Evolutionary conservation across 2,797 vertebrate genomes (phyloP).

Genomic region (Coendou prehensilis): DNA sequence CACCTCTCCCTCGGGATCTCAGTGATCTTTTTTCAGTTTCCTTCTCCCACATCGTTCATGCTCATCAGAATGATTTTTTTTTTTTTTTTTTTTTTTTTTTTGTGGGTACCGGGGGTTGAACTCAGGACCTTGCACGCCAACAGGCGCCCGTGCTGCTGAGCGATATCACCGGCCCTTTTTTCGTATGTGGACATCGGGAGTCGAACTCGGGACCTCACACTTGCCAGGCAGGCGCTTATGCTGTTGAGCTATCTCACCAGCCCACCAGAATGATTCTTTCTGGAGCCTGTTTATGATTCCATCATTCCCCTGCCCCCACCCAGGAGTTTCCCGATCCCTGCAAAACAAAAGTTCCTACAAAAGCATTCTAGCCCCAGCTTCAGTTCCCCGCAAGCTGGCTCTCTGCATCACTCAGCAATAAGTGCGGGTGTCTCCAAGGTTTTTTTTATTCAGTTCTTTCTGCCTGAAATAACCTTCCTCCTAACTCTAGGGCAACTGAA

Average conservation of each 20-base stretch:
- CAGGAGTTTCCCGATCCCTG: background rate
- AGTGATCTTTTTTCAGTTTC: background rate
- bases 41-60: accelerated
- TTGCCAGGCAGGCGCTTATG: too few relatives aligned
- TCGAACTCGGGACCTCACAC: too few relatives aligned
- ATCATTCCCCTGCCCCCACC: background rate
- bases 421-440: background rate
- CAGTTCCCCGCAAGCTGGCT: background rate
- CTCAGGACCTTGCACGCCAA: too few relatives aligned
- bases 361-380: background rate
- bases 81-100: background rate
- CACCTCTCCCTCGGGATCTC: background rate
- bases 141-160: too few relatives aligned
- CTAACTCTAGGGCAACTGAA: background rate
- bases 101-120: too few relatives aligned
- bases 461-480: background rate
- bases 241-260: too few relatives aligned
- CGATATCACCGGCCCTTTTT: too few relatives aligned
- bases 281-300: background rate
- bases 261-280: background rate
- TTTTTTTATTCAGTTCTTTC: background rate
- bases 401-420: background rate
- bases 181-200: too few relatives aligned
- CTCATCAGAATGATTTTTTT: background rate
- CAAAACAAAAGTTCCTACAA: background rate